A percentile compares a stretch with the other conserved stretches of the same genome.
Conservation (phyloP, 1,140 invertebrate species). For the Himalopsyche phryganea region DNA sequence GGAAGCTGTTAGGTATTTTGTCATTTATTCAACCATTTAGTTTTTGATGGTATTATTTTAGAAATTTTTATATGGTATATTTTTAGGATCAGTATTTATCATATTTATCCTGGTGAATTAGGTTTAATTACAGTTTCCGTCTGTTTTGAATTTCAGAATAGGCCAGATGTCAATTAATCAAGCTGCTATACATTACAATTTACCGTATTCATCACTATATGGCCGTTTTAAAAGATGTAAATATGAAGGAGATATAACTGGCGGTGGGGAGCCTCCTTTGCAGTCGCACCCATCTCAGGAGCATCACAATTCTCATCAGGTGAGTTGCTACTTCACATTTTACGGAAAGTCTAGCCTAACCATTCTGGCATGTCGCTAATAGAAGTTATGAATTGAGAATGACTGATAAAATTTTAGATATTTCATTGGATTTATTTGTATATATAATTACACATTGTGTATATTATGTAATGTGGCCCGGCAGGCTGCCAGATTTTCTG, state of each 20-base stretch:
- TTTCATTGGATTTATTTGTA: too few relatives aligned
- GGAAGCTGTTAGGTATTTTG: conserved; percentile 73
- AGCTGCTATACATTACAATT: conserved; percentile 86
- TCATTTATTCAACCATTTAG: neutral
- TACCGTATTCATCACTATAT: conserved; percentile 85
- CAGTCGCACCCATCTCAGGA: conserved; percentile 17
- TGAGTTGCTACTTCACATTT: conserved; percentile 4
- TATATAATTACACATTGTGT: too few relatives aligned
- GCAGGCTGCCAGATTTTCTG: too few relatives aligned
- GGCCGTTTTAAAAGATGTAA: conserved; percentile 81
- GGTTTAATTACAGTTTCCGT: too few relatives aligned
- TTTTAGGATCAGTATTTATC: too few relatives aligned
- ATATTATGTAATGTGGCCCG: too few relatives aligned
- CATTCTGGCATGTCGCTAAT: too few relatives aligned
- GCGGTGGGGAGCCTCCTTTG: conserved; percentile 11
- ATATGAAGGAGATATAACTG: conserved; percentile 38
- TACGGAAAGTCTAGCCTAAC: too few relatives aligned
- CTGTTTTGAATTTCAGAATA: too few relatives aligned
- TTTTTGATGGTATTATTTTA: conserved; percentile 1
- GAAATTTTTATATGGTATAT: conserved; percentile 3
- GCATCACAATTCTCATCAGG: conserved; percentile 19
- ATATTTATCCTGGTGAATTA: too few relatives aligned
- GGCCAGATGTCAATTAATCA: conserved; percentile 92
- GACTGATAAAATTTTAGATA: too few relatives aligned
- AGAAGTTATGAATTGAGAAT: too few relatives aligned